Conservation (phyloP, 2,797 vertebrate genomes). For the Acrocephalus scirpaceus region DNA sequence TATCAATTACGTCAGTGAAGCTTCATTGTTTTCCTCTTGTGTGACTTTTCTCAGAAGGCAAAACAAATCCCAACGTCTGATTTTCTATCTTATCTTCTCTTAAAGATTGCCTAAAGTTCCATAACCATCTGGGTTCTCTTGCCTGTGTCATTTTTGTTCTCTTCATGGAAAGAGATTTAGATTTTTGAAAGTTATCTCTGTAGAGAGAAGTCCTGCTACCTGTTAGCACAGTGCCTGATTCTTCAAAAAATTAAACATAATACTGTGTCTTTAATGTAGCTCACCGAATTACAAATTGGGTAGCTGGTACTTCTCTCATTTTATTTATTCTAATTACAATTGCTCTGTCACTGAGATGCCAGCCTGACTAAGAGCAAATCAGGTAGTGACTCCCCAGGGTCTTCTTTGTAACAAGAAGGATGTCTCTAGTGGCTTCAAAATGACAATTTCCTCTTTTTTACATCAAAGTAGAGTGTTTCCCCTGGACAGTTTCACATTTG, state of each 20-base stretch:
- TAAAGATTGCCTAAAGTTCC: conserved; percentile 33
- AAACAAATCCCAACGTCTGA: not conserved
- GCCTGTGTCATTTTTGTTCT: conserved; percentile 39
- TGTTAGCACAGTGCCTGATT: conserved; percentile 59
- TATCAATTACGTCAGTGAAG: not conserved
- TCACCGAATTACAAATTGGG: conserved; percentile 68
- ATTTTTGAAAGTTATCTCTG: conserved; percentile 53
- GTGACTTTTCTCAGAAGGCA: not conserved
- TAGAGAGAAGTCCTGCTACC: conserved; percentile 47
- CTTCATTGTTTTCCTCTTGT: not conserved
- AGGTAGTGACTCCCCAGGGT: conserved; percentile 74
- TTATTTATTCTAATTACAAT: conserved; percentile 81
- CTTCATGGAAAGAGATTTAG: conserved; percentile 40
- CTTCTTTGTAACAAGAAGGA: conserved; percentile 71
- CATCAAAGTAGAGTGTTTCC: conserved; percentile 74
- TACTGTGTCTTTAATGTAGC: conserved; percentile 65
- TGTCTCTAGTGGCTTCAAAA: conserved; percentile 77
- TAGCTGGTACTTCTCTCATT: conserved; percentile 73
- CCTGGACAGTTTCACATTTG: conserved; percentile 79
- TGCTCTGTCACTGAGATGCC: conserved; percentile 79
- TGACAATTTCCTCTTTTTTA: conserved; percentile 78
- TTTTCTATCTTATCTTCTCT: not conserved
- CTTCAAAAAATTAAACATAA: conserved; percentile 55
- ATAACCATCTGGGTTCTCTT: conserved; percentile 29
- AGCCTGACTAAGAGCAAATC: conserved; percentile 74